Percentiles rank a stretch among this genome's conserved stretches.
Evolutionary conservation across 2,797 vertebrate species (phyloP).

Genomic region (Microcaecilia unicolor): DNA sequence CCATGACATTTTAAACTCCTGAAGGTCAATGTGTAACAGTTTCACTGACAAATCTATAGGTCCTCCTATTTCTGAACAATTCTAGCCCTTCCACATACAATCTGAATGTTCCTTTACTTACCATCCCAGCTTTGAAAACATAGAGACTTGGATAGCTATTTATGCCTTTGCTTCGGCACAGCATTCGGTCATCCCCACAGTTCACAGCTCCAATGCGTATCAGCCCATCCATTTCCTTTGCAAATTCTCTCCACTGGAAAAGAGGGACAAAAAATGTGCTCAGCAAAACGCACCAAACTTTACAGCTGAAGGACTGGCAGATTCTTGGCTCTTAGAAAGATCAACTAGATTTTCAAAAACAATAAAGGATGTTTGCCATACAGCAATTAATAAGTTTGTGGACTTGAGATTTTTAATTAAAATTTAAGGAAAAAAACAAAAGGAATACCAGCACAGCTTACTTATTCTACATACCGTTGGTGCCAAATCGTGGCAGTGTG

Average conservation of each 20-base stretch:
- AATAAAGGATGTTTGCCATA: too few species aligned
- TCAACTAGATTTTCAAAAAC: neutral
- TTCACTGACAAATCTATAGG: too few species aligned
- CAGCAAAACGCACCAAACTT: too few species aligned
- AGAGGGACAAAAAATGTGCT: neutral
- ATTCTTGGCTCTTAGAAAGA: too few species aligned
- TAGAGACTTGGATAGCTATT: constrained; percentile 89
- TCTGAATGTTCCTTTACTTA: constrained; percentile 44
- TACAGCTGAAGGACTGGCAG: too few species aligned
- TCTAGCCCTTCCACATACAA: too few species aligned
- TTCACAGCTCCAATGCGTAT: constrained; percentile 91
- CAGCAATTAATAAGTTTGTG: too few species aligned
- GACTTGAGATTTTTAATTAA: neutral
- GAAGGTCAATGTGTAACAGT: too few species aligned
- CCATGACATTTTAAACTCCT: too few species aligned
- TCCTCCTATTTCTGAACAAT: too few species aligned
- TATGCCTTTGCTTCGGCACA: constrained; percentile 86
- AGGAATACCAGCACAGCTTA: neutral
- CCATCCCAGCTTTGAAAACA: constrained; percentile 77
- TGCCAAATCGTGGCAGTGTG: constrained; percentile 91
- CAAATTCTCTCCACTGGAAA: constrained; percentile 89
- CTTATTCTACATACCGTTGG: constrained; percentile 66
- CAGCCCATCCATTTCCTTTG: constrained; percentile 91
- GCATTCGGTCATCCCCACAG: constrained; percentile 86
- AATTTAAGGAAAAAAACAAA: neutral